phyloP scores from a whole-genome alignment of 2,888 invertebrate genomes.

The Oasisia sp. region DNA sequence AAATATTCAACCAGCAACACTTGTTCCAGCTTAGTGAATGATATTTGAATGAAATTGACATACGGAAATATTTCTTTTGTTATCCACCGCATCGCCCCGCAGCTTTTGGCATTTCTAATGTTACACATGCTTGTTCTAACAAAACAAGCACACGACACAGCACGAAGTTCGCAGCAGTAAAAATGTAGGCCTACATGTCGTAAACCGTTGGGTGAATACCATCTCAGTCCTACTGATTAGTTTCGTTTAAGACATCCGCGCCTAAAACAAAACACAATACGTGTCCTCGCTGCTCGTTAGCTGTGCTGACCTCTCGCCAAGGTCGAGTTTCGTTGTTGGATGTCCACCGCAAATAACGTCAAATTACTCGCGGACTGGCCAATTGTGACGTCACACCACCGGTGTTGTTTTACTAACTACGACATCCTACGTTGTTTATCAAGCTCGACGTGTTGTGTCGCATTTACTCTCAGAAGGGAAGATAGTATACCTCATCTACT shows the following conservation, averaged over 20 bases:
- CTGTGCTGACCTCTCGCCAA: background rate
- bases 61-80: too few relatives aligned
- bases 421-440: background rate
- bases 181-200: background rate
- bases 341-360: background rate
- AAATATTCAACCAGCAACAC: too few relatives aligned
- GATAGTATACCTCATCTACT: background rate
- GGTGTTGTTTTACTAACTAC: background rate
- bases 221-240: background rate
- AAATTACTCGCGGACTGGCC: constrained; percentile 1
- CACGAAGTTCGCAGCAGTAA: background rate
- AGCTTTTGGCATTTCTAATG: too few relatives aligned
- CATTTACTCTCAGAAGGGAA: background rate
- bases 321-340: background rate
- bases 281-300: background rate
- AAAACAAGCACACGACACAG: background rate
- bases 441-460: background rate
- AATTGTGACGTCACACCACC: constrained; percentile 3
- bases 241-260: background rate
- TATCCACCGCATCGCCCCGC: too few relatives aligned
- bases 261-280: background rate
- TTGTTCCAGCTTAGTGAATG: too few relatives aligned
- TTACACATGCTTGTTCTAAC: too few relatives aligned
- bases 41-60: too few relatives aligned
- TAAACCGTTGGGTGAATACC: background rate